These are phyloP conservation scores for Sarotherodon lohbergeri DNA, from an alignment of 2,113 vertebrate genomes.

Conservation along the genomic window DNA sequence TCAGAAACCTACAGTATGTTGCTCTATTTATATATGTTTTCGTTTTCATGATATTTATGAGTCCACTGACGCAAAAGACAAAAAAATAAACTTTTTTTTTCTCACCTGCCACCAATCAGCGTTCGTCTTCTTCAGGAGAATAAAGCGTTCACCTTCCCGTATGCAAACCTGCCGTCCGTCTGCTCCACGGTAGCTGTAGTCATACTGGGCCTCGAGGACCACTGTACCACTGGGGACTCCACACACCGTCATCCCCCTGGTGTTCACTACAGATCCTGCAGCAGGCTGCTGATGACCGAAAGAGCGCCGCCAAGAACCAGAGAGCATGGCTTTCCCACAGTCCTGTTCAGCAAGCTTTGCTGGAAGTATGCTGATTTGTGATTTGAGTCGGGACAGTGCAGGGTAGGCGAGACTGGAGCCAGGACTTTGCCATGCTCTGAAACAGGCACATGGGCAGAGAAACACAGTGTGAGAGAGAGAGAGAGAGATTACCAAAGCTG, in stretches of 20 bases:
- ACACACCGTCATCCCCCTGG: slow-evolving; percentile 39
- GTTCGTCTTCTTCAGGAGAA: slow-evolving; percentile 84
- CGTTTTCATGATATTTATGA: background rate
- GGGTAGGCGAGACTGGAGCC: slow-evolving; percentile 26
- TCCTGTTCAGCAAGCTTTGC: slow-evolving; percentile 33
- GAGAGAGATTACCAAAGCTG: background rate
- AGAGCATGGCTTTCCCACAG: slow-evolving; percentile 72
- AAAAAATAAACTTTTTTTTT: background rate
- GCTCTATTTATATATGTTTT: accelerated
- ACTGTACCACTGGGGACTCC: slow-evolving; percentile 60
- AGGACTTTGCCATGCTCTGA: slow-evolving; percentile 64
- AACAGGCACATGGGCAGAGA: background rate
- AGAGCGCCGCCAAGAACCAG: slow-evolving; percentile 69
- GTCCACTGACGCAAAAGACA: accelerated
- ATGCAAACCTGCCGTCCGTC: slow-evolving; percentile 82
- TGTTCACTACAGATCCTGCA: background rate
- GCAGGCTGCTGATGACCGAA: slow-evolving; percentile 34
- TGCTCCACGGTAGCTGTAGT: slow-evolving; percentile 77
- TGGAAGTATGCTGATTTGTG: background rate
- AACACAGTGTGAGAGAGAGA: background rate
- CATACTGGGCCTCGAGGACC: slow-evolving; percentile 79
- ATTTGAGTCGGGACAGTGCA: background rate
- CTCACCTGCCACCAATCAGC: slow-evolving; percentile 86
- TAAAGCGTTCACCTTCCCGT: slow-evolving; percentile 81
- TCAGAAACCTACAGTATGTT: background rate